These are phyloP conservation scores for Athetis lepigone DNA, from an alignment of 2,888 invertebrate species.

Conservation along the genomic window DNA sequence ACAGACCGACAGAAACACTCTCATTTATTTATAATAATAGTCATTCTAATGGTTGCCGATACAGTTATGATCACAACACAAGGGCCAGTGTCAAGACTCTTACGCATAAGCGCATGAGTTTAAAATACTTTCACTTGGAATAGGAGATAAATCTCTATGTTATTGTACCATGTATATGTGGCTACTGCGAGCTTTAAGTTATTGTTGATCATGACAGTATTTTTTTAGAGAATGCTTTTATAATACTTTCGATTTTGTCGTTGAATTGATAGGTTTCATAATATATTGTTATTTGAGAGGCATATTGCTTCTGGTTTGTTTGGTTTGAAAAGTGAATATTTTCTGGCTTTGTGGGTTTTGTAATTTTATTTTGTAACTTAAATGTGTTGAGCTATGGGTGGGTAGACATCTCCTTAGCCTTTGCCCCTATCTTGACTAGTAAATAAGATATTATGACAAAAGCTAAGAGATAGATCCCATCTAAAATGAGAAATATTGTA, in stretches of 20 bases:
- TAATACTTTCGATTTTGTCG: conserved; percentile 33
- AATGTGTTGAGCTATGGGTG: too few species aligned
- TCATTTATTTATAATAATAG: neutral
- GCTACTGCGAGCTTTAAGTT: conserved; percentile 23
- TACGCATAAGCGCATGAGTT: conserved; percentile 14
- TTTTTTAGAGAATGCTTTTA: conserved; percentile 16
- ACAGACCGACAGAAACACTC: neutral
- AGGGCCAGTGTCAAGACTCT: conserved; percentile 38
- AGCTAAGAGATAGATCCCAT: too few species aligned
- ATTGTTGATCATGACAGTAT: conserved; percentile 17
- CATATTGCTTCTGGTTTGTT: conserved; percentile 7
- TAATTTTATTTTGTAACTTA: too few species aligned
- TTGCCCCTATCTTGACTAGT: too few species aligned
- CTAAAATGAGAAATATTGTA: too few species aligned
- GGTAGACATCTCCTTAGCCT: too few species aligned
- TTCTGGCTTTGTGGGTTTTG: too few species aligned
- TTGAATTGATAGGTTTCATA: conserved; percentile 16
- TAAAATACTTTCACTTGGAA: conserved; percentile 52
- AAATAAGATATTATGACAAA: too few species aligned
- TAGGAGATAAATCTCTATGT: conserved; percentile 49
- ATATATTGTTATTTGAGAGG: neutral
- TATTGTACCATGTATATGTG: conserved; percentile 33
- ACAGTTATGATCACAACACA: conserved; percentile 38
- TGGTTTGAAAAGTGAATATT: neutral
- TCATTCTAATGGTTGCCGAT: conserved; percentile 13